Evolutionary conservation across 2,113 vertebrate species (phyloP).

Genomic region (Ginglymostoma cirratum): DNA sequence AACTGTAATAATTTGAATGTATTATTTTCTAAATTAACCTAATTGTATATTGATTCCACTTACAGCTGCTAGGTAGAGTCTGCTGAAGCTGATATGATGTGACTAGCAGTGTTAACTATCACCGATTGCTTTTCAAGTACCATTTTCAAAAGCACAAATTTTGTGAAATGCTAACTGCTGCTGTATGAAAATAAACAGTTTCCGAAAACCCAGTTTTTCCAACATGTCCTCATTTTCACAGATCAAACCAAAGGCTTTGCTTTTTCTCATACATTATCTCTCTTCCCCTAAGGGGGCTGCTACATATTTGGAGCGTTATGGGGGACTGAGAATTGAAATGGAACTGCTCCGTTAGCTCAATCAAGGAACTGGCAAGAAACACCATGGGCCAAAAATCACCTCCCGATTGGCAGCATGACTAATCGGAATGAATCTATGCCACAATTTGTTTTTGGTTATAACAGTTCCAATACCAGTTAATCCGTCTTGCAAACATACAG

Average conservation of each 20-base stretch:
- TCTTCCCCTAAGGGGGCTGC: background rate
- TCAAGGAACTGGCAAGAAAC: background rate
- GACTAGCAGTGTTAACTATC: conserved; percentile 37
- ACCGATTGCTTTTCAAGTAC: conserved; percentile 34
- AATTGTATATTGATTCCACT: conserved; percentile 37
- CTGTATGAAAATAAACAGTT: conserved; percentile 37
- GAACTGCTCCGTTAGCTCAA: background rate
- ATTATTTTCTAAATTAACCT: conserved; percentile 37
- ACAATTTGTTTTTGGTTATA: background rate
- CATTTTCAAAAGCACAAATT: conserved; percentile 38
- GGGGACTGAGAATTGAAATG: background rate
- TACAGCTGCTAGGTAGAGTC: conserved; percentile 36
- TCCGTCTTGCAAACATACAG: background rate
- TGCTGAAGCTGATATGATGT: conserved; percentile 36
- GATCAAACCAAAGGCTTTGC: background rate
- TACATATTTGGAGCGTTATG: background rate
- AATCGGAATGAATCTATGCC: background rate
- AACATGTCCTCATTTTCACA: background rate
- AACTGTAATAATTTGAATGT: conserved; percentile 37
- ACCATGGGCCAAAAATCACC: background rate
- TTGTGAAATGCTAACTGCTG: conserved; percentile 38
- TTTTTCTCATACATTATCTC: background rate
- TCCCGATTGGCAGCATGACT: no score
- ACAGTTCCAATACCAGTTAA: background rate
- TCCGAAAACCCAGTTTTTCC: conserved; percentile 33